Base-by-base conservation (phyloP, 2,888 invertebrate genomes). In the Hirtodrosophila histrioides region DNA sequence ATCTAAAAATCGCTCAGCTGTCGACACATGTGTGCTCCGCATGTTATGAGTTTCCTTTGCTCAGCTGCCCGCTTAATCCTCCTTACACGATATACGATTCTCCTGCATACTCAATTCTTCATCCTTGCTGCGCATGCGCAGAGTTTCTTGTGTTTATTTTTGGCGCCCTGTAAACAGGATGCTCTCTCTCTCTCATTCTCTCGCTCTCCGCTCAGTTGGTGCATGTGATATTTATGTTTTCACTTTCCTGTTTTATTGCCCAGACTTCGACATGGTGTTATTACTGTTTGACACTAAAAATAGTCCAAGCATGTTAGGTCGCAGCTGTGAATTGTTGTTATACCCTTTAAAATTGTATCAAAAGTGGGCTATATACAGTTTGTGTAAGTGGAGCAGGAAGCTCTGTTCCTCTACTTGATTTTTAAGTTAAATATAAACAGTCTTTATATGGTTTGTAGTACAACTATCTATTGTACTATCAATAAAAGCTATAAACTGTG, bases 141-240 rank as follows among this genome's bases (percentile, higher is more conserved):
- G 9, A 10, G 43, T 24, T 37, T 46, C 27, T 40, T 8, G 58
- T 76, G 61, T 75, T 68, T 75, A 76, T 76, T 72, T 76, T 68
- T 35, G 66, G 23, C 50, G 17, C 37, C 53, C 63, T 62, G 63
- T 84, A 82, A 86, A 82, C 82, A 79, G 76, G 76, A 76, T 78
- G 78, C 57, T 37, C 39, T 43, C 46, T n/a, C 27, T 17, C 2
- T 1, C 27, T 39, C 37, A n/a, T 10, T 23, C 41, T 23, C 23
- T 11, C 45, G 50, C 9, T 67, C 4, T 56, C 43, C 40, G 51
- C 50, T 29, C 55, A 53, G 37, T 63, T 62, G 66, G 4, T 46
- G 46, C 23, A 23, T 55, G 36, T 24, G 17, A 10, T 33, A 11
- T 40, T 12, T 33, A 8, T 63, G 45, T 58, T 65, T 54, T 50